Evolutionary conservation across 2,797 vertebrate species (phyloP), one percentile per base, ranked within the genome.

Genomic region (Emys orbicularis): DNA sequence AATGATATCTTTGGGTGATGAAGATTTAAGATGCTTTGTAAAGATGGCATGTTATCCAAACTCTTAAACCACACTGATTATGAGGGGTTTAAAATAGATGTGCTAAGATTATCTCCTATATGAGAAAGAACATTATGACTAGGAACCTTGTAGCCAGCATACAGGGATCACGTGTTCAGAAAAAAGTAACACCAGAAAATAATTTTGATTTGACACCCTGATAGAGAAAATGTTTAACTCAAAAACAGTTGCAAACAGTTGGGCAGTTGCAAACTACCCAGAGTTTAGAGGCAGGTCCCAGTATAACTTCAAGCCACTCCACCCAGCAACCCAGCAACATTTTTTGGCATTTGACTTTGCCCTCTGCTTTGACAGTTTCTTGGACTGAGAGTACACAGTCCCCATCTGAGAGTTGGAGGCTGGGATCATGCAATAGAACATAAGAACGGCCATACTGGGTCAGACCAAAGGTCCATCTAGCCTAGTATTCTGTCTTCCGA

Each of bases 11-110:
- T 95, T 81, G 93, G 95, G 84, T 94, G 98, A 97, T 95, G 97
- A 92, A 97, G 95, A 98, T 95, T 97, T 94, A 96, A 98, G 97
- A 97, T 90, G 95, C 87, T 96, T 96, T 96, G 95, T 88, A 95
- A 97, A 97, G 97, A 97, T 95, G 95, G 95, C 94, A 57, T 61
- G 84, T 76, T 96, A 97, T 84, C 95, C 94, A 84, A 92, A 86
- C 82, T 90, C 93, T 81, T 86, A 83, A 95, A 92, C 95, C 12
- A 44, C 50, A 74, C n/a, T n/a, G n/a, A n/a, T 94, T 90, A 92
- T 93, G 54, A 97, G 59, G 81, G 79, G 86, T 90, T 96, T 86
- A 93, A 94, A 96, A 94, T 2, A 90, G 95, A 91, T 68, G 89
- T 95, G 65, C 83, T 81, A 92, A 89, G 90, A 95, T 49, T 82